These are phyloP conservation scores for Drosophila tanythrix DNA, from an alignment of 2,888 invertebrate species.

Conservation along the genomic window DNA sequence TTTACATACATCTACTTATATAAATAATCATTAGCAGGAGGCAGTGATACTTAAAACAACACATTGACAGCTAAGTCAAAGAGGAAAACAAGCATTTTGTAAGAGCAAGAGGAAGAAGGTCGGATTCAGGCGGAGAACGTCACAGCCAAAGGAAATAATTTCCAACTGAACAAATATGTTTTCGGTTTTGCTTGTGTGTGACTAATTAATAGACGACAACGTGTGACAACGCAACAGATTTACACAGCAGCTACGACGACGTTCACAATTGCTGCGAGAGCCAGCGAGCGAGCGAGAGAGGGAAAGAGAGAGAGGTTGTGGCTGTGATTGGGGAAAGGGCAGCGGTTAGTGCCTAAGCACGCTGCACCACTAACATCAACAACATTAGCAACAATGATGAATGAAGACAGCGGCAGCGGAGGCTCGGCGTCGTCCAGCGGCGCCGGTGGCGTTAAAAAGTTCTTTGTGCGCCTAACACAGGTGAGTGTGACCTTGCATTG, in stretches of 20 bases:
- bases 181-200: conserved; percentile 51
- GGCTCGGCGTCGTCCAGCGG: conserved; percentile 73
- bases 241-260: conserved; percentile 17
- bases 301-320: conserved; percentile 16
- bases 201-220: conserved; percentile 38
- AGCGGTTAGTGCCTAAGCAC: conserved; percentile 27
- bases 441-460: conserved; percentile 82
- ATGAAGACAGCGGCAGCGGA: conserved; percentile 81
- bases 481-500: conserved; percentile 58
- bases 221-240: conserved; percentile 8
- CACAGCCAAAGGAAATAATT: conserved; percentile 64
- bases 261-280: conserved; percentile 24
- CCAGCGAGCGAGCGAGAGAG: neutral
- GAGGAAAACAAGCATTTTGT: conserved; percentile 42
- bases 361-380: conserved; percentile 17
- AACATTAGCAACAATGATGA: conserved; percentile 80
- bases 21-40: conserved; percentile 13
- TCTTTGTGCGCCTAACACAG: conserved; percentile 84
- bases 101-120: conserved; percentile 46
- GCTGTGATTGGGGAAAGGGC: conserved; percentile 9
- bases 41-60: conserved; percentile 32
- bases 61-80: conserved; percentile 25
- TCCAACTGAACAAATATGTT: conserved; percentile 30
- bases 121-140: conserved; percentile 45
- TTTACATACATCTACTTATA: neutral